Base-by-base conservation (phyloP, 2,888 invertebrate genomes). In the Oxytorus armatus region DNA sequence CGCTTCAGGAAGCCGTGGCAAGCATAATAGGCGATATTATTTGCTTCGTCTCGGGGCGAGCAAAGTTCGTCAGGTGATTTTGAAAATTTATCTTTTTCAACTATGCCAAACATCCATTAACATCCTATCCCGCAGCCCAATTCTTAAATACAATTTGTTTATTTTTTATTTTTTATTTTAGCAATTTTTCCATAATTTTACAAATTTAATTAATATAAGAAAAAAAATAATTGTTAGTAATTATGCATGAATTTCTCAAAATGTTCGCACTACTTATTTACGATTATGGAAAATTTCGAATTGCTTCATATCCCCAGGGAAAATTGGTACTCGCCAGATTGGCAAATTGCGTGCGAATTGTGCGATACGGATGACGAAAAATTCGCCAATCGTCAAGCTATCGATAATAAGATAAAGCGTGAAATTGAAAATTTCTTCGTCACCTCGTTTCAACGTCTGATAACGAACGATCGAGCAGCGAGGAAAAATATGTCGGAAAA, bases 401-500 rank as follows among this genome's bases (percentile, higher is more conserved):
- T 29, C 29, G 29, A 2, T 29, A 14, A 29, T 0, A 57, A 49
- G 0, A 47, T 18, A 33, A 69, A 36, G 47, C 29, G 18, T 7
- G 61, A 70, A 7, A 47, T 61, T 3, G 75, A 81, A 59, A 77
- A 39, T 14, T 39, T 74, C 1, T 57, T 77, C 51, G 44, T 57
- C 8, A 84, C 87, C 4, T 87, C 91, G 47, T 85, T 90, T 11
- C 81, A 83, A 47, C 80, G 89, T 53, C 79, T 92, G 10, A 79
- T 85, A 51, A 89, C 88, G 4, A 78, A 85, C n/a, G 86, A 86
- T 33, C 16, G 68, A 16, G 83, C 86, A 25, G 87, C 92, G 33
- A 92, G 92, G 75, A 83, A 89, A 11, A 75, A 85, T 14, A 88
- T 92, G 65, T 89, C 93, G 0, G 83, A 90, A 73, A 88, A 90